These are phyloP conservation scores for Drosophila tani DNA, from an alignment of 1,140 invertebrate species.

Conservation along the genomic window DNA sequence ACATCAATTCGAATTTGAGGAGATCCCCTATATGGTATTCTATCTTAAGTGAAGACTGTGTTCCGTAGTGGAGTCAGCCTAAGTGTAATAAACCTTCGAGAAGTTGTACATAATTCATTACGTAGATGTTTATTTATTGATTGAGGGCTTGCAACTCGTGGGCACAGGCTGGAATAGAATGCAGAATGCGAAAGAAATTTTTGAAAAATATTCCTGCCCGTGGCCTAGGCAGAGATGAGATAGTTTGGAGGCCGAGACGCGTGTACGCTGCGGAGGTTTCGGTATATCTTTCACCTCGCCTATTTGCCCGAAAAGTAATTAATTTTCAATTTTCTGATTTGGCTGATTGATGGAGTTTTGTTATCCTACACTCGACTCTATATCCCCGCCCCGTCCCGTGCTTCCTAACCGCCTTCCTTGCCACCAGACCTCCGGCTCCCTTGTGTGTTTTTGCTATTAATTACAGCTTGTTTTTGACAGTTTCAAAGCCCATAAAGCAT, in stretches of 20 bases:
- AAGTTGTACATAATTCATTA: conserved; percentile 73
- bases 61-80: background rate
- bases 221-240: background rate
- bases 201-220: conserved; percentile 5
- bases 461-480: conserved; percentile 61
- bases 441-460: conserved; percentile 54
- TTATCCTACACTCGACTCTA: conserved; percentile 42
- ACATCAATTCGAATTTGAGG: conserved; percentile 48
- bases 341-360: conserved; percentile 55
- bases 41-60: conserved; percentile 31
- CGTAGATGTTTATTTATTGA: conserved; percentile 64
- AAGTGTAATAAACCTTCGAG: conserved; percentile 54
- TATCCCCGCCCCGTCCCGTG: conserved; percentile 3
- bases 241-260: background rate
- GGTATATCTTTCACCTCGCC: conserved; percentile 10
- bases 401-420: background rate
- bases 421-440: conserved; percentile 8
- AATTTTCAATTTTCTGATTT: conserved; percentile 37
- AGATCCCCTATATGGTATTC: conserved; percentile 23
- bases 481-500: conserved; percentile 35
- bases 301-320: conserved; percentile 41
- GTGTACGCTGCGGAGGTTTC: background rate
- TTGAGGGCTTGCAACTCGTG: conserved; percentile 39
- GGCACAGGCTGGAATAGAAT: conserved; percentile 1
- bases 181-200: conserved; percentile 1